Base-by-base conservation (phyloP, 2,797 vertebrate genomes). In the Molossus molossus region DNA sequence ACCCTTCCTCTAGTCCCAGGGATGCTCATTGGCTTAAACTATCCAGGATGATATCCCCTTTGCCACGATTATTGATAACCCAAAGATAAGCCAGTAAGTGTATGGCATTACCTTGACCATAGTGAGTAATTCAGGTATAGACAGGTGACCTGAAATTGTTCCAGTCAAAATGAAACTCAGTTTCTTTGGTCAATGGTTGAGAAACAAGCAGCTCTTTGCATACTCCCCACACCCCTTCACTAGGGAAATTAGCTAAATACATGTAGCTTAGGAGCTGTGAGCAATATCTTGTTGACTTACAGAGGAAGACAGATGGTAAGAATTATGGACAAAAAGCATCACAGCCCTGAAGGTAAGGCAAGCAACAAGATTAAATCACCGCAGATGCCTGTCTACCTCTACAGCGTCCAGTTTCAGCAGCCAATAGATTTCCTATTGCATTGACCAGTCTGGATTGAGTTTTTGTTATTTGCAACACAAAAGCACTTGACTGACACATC, bases 381-480 rank as follows among this genome's bases (percentile, higher is more conserved):
- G 29, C 73, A 45, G 17, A 65, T 83, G 40, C 3, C n/a, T 65
- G n/a, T 64, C 65, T 40, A 33, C 17, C 1, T 85, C 50, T 45
- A 67, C 45, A 84, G 37, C 65, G 94, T 90, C 57, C 79, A 91
- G 20, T 40, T 94, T 91, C 20, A 60, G 40, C 27, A 85, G 40
- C 65, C 45, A 79, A 69, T 48, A 55, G 48, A 40, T 50, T 57
- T 87, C 82, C 55, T 70, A 48, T 21, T 83, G 73, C 88, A 94
- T 23, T 60, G 14, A 77, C 3, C 27, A 50, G 77, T 72, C 65
- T 83, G 27, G 90, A 72, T 33, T 91, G 62, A 76, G 25, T 83
- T 90, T 90, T 29, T 94, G n/a, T 79, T 76, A 58, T 70, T 60
- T 76, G 48, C 6, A 95, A 62, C 65, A 87, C 80, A 83, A 87